A percentile compares a stretch with the other conserved stretches of the same genome.
These are phyloP conservation scores for Zaprionus lineosus DNA, from an alignment of 2,888 invertebrate species.

Conservation along the genomic window DNA sequence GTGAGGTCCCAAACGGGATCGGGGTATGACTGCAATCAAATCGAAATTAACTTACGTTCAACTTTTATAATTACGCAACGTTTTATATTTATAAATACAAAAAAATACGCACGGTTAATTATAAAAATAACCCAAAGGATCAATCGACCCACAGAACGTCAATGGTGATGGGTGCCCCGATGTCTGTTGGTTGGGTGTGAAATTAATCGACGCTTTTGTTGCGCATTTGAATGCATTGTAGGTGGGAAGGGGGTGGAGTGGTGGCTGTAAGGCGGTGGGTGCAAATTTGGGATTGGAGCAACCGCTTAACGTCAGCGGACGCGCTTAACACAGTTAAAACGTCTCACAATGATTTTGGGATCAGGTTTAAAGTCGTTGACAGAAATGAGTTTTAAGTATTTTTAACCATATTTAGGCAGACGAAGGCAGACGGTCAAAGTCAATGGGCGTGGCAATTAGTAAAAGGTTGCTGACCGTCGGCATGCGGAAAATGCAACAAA, in stretches of 20 bases:
- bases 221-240: no score
- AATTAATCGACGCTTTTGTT: neutral
- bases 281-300: no score
- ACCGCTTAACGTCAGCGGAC: conserved; percentile 28
- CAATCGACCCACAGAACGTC: conserved; percentile 55
- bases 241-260: neutral
- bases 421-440: conserved; percentile 46
- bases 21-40: conserved; percentile 42
- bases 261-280: no score
- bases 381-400: no score
- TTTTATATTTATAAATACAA: conserved; percentile 19
- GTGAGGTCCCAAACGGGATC: conserved; percentile 8
- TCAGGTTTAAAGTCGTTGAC: no score
- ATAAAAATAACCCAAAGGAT: conserved; percentile 53
- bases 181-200: conserved; percentile 19
- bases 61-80: conserved; percentile 37
- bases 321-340: conserved; percentile 57
- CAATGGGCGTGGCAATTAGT: conserved; percentile 46
- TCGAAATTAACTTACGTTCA: conserved; percentile 4
- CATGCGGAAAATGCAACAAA: conserved; percentile 58
- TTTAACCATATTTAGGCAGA: conserved; percentile 40
- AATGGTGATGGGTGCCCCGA: conserved; percentile 17
- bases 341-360: conserved; percentile 32
- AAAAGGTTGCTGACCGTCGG: conserved; percentile 63
- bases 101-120: neutral